phyloP scores from a whole-genome alignment of 1,140 invertebrate species.

The Goniozus legneri region DNA sequence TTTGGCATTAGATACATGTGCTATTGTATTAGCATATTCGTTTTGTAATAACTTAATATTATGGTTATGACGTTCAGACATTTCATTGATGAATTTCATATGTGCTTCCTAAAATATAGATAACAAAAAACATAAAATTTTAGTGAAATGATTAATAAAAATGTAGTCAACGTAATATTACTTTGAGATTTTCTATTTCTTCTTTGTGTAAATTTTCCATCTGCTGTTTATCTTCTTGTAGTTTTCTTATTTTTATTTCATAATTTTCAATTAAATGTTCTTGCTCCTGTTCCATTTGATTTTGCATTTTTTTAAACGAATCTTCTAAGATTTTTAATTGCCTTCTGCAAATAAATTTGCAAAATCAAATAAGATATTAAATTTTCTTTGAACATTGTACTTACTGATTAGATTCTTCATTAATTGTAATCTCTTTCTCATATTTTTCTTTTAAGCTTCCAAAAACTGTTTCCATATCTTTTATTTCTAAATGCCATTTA shows the following conservation, averaged over 20 bases:
- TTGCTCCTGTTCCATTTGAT: slow-evolving; percentile 33
- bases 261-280: slow-evolving; percentile 40
- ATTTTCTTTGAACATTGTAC: slow-evolving; percentile 9
- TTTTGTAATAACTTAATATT: slow-evolving; percentile 39
- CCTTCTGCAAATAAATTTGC: slow-evolving; percentile 27
- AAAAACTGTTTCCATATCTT: slow-evolving; percentile 36
- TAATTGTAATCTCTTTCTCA: slow-evolving; percentile 39
- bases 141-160: not conserved
- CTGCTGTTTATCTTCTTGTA: slow-evolving; percentile 39
- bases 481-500: slow-evolving; percentile 40
- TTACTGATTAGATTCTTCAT: slow-evolving; percentile 46
- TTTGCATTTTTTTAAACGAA: slow-evolving; percentile 38
- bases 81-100: slow-evolving; percentile 31
- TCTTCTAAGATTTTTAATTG: slow-evolving; percentile 42
- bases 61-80: slow-evolving; percentile 32
- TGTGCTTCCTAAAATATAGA: slow-evolving; percentile 33
- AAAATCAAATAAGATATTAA: slow-evolving; percentile 6
- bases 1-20: slow-evolving; percentile 42
- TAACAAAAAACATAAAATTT: slow-evolving; percentile 6
- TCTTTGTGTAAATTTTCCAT: slow-evolving; percentile 34
- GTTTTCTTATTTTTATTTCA: slow-evolving; percentile 40
- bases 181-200: slow-evolving; percentile 42
- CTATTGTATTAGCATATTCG: slow-evolving; percentile 40
- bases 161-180: slow-evolving; percentile 6
- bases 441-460: slow-evolving; percentile 42